Conservation (phyloP, 1,140 invertebrate species). For the Diorhabda elongata region DNA sequence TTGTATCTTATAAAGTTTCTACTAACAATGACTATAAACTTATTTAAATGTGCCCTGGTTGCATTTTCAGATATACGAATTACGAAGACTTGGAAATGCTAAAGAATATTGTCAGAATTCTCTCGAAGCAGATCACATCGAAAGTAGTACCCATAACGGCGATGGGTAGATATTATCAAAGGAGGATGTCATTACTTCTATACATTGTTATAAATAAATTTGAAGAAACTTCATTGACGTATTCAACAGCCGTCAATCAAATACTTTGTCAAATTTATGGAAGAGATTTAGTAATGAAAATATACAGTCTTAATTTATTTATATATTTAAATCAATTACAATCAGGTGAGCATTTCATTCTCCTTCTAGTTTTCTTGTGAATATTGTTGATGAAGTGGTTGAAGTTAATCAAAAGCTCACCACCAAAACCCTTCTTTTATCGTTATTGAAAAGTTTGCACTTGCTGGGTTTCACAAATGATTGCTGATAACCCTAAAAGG, state of each 20-base stretch:
- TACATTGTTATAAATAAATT: slow-evolving; percentile 30
- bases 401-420: no score
- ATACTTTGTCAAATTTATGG: slow-evolving; percentile 28
- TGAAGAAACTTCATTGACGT: slow-evolving; percentile 27
- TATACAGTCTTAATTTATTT: slow-evolving; percentile 24
- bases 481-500: no score
- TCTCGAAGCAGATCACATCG: slow-evolving; percentile 24
- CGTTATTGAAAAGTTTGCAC: no score
- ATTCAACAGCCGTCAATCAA: slow-evolving; percentile 27
- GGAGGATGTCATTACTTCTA: slow-evolving; percentile 19
- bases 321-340: slow-evolving; percentile 24
- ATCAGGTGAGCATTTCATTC: not conserved
- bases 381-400: no score
- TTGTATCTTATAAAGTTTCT: no score
- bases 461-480: no score
- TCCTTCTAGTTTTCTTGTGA: no score
- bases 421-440: no score
- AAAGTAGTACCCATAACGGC: slow-evolving; percentile 21
- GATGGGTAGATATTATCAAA: slow-evolving; percentile 22
- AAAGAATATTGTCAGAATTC: slow-evolving; percentile 23
- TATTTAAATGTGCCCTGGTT: not conserved
- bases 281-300: slow-evolving; percentile 19
- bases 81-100: slow-evolving; percentile 27
- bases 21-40: no score
- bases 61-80: slow-evolving; percentile 18